These are phyloP conservation scores for Mobula birostris DNA, from an alignment of 2,113 vertebrate genomes.

Conservation along the genomic window DNA sequence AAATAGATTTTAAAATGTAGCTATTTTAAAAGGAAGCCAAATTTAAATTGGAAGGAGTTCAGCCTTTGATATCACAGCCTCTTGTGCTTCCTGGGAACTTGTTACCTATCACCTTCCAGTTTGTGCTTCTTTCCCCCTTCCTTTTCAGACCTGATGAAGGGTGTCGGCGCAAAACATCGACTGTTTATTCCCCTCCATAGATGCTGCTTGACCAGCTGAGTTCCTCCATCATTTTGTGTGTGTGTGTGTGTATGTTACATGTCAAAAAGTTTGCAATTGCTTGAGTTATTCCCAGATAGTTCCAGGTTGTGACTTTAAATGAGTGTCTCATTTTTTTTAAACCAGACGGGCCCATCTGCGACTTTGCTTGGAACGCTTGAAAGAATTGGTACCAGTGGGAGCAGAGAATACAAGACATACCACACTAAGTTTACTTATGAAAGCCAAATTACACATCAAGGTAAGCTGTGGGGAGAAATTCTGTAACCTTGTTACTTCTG, in stretches of 20 bases:
- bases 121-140: no score
- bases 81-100: no score
- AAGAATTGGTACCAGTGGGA: slow-evolving; percentile 80
- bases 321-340: neutral
- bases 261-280: neutral
- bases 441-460: slow-evolving; percentile 87
- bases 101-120: no score
- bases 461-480: slow-evolving; percentile 48
- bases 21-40: neutral
- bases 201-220: no score
- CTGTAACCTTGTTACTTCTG: neutral
- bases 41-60: neutral
- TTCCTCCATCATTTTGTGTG: no score
- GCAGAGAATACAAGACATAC: slow-evolving; percentile 79
- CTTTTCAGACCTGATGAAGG: no score
- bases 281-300: neutral
- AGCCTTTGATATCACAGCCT: no score
- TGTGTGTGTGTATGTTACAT: no score
- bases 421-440: slow-evolving; percentile 84
- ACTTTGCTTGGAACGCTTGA: slow-evolving; percentile 85
- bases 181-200: no score
- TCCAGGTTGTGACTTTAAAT: neutral
- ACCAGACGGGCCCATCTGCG: slow-evolving; percentile 81
- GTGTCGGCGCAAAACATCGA: no score
- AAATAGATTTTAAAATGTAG: neutral